Evolutionary conservation across 2,888 invertebrate species (phyloP).

Genomic region (Cheilosia impressa): DNA sequence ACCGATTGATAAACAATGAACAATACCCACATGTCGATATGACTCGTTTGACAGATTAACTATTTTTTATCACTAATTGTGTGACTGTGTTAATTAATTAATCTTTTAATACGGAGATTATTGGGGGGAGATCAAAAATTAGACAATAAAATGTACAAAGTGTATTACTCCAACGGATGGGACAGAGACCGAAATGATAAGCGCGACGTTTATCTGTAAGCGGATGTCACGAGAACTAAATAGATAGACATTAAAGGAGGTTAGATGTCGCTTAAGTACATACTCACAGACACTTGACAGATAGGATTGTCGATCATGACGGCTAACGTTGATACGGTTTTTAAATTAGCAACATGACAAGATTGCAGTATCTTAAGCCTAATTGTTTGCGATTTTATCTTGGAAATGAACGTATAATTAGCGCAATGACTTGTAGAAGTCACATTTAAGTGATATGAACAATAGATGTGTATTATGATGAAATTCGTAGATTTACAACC

Average conservation of each 20-base stretch:
- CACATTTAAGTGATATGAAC: too few species aligned
- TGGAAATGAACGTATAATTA: background rate
- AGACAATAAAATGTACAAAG: constrained; percentile 5
- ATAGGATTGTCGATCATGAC: background rate
- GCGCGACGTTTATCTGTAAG: background rate
- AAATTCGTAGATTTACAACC: too few species aligned
- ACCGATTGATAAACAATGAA: constrained; percentile 11
- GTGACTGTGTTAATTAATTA: constrained; percentile 15
- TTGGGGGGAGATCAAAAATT: background rate
- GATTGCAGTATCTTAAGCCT: background rate
- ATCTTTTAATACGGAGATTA: background rate
- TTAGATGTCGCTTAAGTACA: background rate
- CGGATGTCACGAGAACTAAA: constrained; percentile 18
- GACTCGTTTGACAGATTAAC: constrained; percentile 10
- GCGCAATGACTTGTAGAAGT: background rate
- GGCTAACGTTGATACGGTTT: background rate
- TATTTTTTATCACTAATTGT: background rate
- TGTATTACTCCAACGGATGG: constrained; percentile 13
- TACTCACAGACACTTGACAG: background rate
- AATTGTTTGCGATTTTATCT: background rate
- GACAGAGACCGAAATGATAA: constrained; percentile 33
- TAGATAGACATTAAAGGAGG: background rate
- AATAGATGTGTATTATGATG: too few species aligned
- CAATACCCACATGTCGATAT: constrained; percentile 2
- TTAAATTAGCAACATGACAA: background rate